Base-by-base conservation (phyloP, 2,113 vertebrate species). In the Tringa solitaria region DNA sequence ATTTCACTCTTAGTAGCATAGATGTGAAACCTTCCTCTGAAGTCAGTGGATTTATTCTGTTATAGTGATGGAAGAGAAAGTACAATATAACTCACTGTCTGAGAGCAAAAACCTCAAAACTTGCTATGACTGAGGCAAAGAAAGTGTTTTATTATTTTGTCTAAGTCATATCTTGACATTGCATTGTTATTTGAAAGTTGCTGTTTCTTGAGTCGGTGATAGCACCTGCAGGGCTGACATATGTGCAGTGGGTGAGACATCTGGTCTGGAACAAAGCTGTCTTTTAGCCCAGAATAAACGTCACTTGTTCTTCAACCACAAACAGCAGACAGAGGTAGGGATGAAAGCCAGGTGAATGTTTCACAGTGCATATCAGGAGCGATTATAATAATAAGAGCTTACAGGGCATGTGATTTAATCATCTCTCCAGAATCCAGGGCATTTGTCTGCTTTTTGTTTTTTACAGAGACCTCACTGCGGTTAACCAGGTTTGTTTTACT, bases 251-350 rank as follows among this genome's bases (percentile, higher is more conserved):
- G 86, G 85, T 77, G 87, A 96, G 89, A 92, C 90, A 93, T 90
- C 92, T 95, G 69, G 50, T 93, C 69, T 84, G 77, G 64, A 95
- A 96, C 92, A 95, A 96, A 97, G 67, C 72, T 95, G 72, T 74
- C 93, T 96, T 96, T 95, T 89, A 94, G 37, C 50, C 37, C 72
- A 87, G 50, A 91, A 88, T 94, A 91, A 96, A 84, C 0, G 0
- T 70, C 91, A 75, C 63, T 96, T 93, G 78, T 95, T 94, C 68
- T 82, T 93, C 63, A 90, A 50, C 53, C 33, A 76, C 79, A 81
- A 96, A 57, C 33, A 91, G 81, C 43, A 93, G 82, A 90, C 57
- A 87, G 74, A 77, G 33, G 27, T 70, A 92, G n/a, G 67, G 85
- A 77, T 94, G 92, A 78, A 85, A 96, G 81, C 43, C 89, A 94